Base-by-base conservation (phyloP, 53 echinoderm and acorn worm genomes). In the Stichopus horrens region DNA sequence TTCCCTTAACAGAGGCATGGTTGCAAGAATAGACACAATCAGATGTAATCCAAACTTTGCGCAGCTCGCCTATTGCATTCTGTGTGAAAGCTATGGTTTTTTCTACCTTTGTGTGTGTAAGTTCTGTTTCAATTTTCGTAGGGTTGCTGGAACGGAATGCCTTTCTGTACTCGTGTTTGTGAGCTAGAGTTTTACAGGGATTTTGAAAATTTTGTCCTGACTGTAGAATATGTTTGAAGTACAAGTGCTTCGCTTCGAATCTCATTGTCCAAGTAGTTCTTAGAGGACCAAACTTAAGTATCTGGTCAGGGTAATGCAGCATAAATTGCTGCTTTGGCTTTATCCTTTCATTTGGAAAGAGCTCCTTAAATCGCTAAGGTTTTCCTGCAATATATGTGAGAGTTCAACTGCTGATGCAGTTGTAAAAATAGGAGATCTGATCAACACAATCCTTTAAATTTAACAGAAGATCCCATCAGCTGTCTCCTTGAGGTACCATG, bases 261-360 rank as follows among this genome's bases (percentile, higher is more conserved):
- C 88, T 21, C 88, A 88, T 88, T 53, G 77, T 88, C 88, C 88
- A 77, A 6, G 88, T 88, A 9, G 88, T 76, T 56, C 52, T 88
- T 18, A 88, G 23, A 4, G 77, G 88, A 88, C 88, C 88, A 76
- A 19, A 88, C 59, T 88, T 88, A 14, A 88, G 7, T 6, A 88
- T 88, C 58, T 88, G 88, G 23, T 88, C 77, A 77, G 88, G 88
- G 22, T 88, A 88, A 60, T 88, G 88, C 8, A 77, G 88, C 88
- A 88, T 88, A 20, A 22, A 76, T 21, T 88, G 88, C 22, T 88
- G 88, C 73, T 88, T 88, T 7, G 88, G 88, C 77, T 77, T 88
- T 5, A 88, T 77, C 60, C 88, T 88, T 16, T 60, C 77, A 77
- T 88, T n/a, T 56, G 88, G 88, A 23, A n/a, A 88, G 55, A 76